Evolutionary conservation across 2,113 vertebrate genomes (phyloP).

Genomic region (Peromyscus polionotus): DNA sequence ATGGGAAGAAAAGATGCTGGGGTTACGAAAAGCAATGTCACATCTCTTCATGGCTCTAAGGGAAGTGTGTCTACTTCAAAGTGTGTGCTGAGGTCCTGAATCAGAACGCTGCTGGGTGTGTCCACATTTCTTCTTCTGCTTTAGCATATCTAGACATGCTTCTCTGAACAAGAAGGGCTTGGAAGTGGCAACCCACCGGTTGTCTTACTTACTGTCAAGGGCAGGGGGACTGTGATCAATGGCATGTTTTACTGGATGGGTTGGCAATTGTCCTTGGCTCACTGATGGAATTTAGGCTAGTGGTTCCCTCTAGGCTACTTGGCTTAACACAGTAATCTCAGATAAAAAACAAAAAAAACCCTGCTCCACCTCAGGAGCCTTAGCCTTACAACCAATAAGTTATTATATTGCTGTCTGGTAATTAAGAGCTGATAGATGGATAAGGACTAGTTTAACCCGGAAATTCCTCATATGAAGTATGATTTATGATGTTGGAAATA

Average conservation of each 20-base stretch:
- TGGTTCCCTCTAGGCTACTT: neutral
- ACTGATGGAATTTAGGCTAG: neutral
- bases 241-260: conserved; percentile 14
- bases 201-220: neutral
- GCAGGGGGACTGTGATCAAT: neutral
- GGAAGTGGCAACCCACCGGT: neutral
- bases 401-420: conserved; percentile 43
- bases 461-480: conserved; percentile 66
- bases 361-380: neutral
- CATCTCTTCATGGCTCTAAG: neutral
- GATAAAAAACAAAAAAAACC: neutral
- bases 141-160: neutral
- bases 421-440: conserved; percentile 65
- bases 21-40: neutral
- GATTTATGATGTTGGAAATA: conserved; percentile 44
- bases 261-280: neutral
- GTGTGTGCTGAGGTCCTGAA: neutral
- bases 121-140: neutral
- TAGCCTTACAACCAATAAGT: conserved; percentile 31
- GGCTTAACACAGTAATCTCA: conserved; percentile 15
- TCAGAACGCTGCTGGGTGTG: too few relatives aligned
- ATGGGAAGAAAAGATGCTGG: neutral
- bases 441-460: conserved; percentile 62
- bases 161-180: neutral
- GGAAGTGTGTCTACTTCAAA: neutral